Evolutionary conservation across 1,140 invertebrate species (phyloP).

Genomic region (Apolygus lucorum): DNA sequence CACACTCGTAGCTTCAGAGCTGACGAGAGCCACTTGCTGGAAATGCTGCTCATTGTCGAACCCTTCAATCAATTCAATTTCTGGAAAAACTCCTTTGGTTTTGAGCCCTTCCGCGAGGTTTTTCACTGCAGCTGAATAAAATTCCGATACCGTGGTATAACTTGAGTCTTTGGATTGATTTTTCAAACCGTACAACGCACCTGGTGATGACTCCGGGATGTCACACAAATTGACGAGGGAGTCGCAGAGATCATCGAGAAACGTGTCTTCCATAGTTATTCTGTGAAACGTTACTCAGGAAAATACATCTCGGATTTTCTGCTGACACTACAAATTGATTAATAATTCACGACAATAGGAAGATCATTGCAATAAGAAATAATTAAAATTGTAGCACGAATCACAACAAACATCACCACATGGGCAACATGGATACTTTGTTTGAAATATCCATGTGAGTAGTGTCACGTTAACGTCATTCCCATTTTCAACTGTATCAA

Average conservation of each 20-base stretch:
- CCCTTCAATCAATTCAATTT: not conserved
- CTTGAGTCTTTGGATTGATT: not conserved
- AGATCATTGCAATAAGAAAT: too few species aligned
- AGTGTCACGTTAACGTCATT: too few species aligned
- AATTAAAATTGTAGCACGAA: too few species aligned
- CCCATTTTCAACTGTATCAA: too few species aligned
- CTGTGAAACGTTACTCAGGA: too few species aligned
- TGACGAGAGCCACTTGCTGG: not conserved
- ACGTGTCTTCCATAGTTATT: not conserved
- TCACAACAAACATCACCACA: too few species aligned
- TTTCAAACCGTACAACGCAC: not conserved
- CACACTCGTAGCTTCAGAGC: not conserved
- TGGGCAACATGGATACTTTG: too few species aligned
- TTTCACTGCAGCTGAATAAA: not conserved
- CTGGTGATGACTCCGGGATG: not conserved
- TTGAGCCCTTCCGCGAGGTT: not conserved
- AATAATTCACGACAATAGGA: too few species aligned
- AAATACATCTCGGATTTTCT: too few species aligned
- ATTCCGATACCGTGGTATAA: not conserved
- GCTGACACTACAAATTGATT: too few species aligned
- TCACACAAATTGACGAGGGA: not conserved
- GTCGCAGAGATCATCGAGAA: not conserved
- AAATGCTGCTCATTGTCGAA: constrained; percentile 7
- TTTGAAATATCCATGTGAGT: too few species aligned
- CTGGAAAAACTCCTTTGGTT: not conserved